Evolutionary conservation across 92 coral and sea anemone genomes (phyloP).

Genomic region (Meandrina meandrites): DNA sequence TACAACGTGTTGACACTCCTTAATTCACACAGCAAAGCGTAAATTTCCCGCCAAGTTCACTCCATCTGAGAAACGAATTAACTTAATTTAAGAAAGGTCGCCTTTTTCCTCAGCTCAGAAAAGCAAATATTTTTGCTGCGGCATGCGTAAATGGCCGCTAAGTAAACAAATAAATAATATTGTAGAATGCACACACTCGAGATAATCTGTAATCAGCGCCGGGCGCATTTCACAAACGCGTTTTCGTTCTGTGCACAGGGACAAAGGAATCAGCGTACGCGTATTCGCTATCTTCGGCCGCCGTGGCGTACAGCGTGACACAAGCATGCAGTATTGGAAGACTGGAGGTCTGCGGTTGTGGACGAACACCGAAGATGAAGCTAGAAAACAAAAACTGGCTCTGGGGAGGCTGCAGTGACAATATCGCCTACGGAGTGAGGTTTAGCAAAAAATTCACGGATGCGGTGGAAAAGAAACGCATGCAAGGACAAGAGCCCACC

Average conservation of each 20-base stretch:
- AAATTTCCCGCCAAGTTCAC: conserved; percentile 3
- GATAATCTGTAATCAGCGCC: conserved; percentile 29
- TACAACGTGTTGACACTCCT: background rate
- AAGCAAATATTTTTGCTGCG: conserved; percentile 28
- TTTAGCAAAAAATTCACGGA: conserved; percentile 79
- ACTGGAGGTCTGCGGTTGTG: conserved; percentile 78
- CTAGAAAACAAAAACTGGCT: conserved; percentile 56
- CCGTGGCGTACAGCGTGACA: conserved; percentile 86
- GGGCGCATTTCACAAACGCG: background rate
- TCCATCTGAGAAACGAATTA: conserved; percentile 15
- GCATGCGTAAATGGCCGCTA: conserved; percentile 33
- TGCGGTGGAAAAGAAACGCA: conserved; percentile 51
- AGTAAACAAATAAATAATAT: conserved; percentile 57
- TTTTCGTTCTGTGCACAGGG: conserved; percentile 57
- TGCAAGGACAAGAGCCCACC: conserved; percentile 25
- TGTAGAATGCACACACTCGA: conserved; percentile 29
- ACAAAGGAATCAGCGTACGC: conserved; percentile 86
- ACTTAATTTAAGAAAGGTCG: conserved; percentile 7
- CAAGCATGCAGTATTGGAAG: conserved; percentile 81
- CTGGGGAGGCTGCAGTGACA: conserved; percentile 95
- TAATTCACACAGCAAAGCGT: background rate
- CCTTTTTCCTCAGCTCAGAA: background rate
- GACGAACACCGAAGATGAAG: conserved; percentile 67
- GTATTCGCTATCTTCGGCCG: conserved; percentile 86
- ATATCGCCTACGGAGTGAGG: conserved; percentile 78